A percentile compares a stretch with the other conserved stretches of the same genome.
phyloP scores from a whole-genome alignment of 2,888 invertebrate species.

The Lordiphosa fenestrarum region DNA sequence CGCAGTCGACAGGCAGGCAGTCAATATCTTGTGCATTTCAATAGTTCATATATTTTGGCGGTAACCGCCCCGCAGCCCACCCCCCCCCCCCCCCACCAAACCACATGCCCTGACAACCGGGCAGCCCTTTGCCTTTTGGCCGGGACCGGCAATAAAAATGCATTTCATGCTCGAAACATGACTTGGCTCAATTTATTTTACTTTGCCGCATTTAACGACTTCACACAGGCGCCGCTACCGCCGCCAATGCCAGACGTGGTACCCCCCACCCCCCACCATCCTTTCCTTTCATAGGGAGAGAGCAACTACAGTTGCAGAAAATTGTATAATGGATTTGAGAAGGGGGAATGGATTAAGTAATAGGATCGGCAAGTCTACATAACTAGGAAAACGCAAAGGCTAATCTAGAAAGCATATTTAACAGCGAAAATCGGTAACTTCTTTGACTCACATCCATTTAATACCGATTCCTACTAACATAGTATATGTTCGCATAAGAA shows the following conservation, averaged over 20 bases:
- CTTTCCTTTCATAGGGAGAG: too few relatives aligned
- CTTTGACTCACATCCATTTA: too few relatives aligned
- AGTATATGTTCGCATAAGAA: too few relatives aligned
- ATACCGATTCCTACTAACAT: too few relatives aligned
- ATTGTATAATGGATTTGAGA: background rate
- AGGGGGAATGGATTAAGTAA: too few relatives aligned
- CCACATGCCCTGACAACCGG: slow-evolving; percentile 1
- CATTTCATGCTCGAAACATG: slow-evolving; percentile 68
- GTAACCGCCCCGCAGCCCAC: slow-evolving; percentile 9
- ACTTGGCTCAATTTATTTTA: slow-evolving; percentile 70
- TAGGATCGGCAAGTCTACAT: too few relatives aligned
- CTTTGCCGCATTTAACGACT: slow-evolving; percentile 72
- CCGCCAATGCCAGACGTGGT: slow-evolving; percentile 17
- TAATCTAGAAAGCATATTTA: too few relatives aligned
- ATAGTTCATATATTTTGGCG: slow-evolving; percentile 46
- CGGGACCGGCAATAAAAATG: slow-evolving; percentile 57
- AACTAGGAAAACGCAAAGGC: too few relatives aligned
- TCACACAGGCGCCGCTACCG: slow-evolving; percentile 53
- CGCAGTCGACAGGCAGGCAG: slow-evolving; percentile 32
- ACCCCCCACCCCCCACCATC: background rate
- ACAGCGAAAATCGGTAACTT: too few relatives aligned
- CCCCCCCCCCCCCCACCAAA: background rate
- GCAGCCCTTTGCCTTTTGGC: slow-evolving; percentile 10
- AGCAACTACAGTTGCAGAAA: slow-evolving; percentile 11
- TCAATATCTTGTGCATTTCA: slow-evolving; percentile 50